phyloP scores from a whole-genome alignment of 2,797 vertebrate species.

The Ctenopoma multispine region DNA sequence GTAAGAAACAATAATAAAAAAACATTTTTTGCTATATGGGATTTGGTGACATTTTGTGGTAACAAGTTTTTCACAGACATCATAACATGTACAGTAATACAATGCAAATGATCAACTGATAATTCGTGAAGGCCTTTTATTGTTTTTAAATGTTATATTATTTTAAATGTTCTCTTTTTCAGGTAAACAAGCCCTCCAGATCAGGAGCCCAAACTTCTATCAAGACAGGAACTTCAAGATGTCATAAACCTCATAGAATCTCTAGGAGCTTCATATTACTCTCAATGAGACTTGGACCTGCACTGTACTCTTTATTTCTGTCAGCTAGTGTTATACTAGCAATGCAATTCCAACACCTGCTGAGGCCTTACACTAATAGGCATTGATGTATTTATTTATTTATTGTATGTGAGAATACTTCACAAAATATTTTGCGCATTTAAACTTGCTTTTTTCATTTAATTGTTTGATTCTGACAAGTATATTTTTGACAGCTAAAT shows the following conservation, averaged over 20 bases:
- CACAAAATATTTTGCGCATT: conserved; percentile 24
- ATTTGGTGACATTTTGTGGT: not conserved
- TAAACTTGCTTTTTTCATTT: conserved; percentile 49
- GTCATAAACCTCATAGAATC: conserved; percentile 5
- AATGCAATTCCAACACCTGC: not conserved
- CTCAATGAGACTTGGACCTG: conserved; percentile 8
- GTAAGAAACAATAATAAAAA: no score
- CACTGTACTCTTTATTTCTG: conserved; percentile 15
- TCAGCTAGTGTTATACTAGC: not conserved
- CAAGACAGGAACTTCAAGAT: conserved; percentile 23
- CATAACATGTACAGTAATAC: conserved; percentile 1
- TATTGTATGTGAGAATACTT: not conserved
- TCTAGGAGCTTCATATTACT: not conserved
- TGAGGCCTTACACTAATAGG: conserved; percentile 21
- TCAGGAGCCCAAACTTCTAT: conserved; percentile 15
- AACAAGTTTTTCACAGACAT: not conserved
- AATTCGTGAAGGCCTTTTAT: not conserved
- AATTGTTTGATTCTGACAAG: conserved; percentile 59
- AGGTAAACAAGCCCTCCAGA: conserved; percentile 39
- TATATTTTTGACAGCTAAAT: conserved; percentile 71
- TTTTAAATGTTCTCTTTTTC: conserved; percentile 29
- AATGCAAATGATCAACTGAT: not conserved
- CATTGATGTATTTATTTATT: not conserved
- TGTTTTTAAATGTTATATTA: conserved; percentile 11
- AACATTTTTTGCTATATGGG: not conserved